These are phyloP conservation scores for Pheosia gnoma DNA, from an alignment of 2,888 invertebrate genomes.

Conservation along the genomic window DNA sequence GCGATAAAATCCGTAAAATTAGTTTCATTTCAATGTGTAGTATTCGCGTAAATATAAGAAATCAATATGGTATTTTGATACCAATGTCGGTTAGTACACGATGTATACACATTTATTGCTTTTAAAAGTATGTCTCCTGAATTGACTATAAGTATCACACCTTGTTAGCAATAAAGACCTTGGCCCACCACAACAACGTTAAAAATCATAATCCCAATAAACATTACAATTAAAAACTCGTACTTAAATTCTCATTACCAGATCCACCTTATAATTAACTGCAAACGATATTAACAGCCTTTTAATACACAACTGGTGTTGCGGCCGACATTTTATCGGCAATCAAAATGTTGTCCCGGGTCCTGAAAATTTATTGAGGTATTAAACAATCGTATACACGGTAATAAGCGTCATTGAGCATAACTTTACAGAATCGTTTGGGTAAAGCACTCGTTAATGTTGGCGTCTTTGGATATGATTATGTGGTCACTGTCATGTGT, in stretches of 20 bases:
- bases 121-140: too few species aligned
- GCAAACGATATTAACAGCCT: slow-evolving; percentile 67
- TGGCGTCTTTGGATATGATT: slow-evolving; percentile 1
- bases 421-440: slow-evolving; percentile 34
- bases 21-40: too few species aligned
- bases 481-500: neutral
- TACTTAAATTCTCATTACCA: slow-evolving; percentile 1
- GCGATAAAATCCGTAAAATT: too few species aligned
- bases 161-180: too few species aligned
- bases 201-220: neutral
- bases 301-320: slow-evolving; percentile 61
- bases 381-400: slow-evolving; percentile 54
- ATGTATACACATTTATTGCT: too few species aligned
- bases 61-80: too few species aligned
- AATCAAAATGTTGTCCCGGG: slow-evolving; percentile 61
- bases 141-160: too few species aligned
- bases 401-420: slow-evolving; percentile 48
- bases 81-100: too few species aligned
- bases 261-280: slow-evolving; percentile 53
- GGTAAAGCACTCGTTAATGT: slow-evolving; percentile 25
- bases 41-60: too few species aligned
- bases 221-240: neutral
- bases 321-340: slow-evolving; percentile 63
- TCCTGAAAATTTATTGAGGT: slow-evolving; percentile 60
- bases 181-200: neutral